These are phyloP conservation scores for Tetraodon nigroviridis DNA, from an alignment of 2,113 vertebrate genomes.

Conservation along the genomic window DNA sequence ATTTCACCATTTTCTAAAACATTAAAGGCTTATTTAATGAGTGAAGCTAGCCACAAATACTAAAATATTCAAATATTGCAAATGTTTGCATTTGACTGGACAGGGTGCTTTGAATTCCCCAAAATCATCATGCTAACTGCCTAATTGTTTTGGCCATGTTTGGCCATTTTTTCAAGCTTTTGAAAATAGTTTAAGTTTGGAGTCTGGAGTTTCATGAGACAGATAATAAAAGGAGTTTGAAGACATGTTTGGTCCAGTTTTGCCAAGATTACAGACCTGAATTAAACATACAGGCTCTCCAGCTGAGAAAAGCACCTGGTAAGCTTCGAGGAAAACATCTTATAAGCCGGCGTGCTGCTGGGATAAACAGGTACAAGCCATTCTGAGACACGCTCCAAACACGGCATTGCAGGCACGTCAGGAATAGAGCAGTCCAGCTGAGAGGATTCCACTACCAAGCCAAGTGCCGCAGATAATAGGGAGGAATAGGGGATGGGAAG, in stretches of 20 bases:
- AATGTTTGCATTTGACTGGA: no score
- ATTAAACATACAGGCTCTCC: slow-evolving; percentile 65
- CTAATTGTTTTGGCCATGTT: no score
- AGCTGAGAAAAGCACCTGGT: slow-evolving; percentile 67
- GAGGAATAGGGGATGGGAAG: not conserved
- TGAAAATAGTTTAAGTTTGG: slow-evolving; percentile 22
- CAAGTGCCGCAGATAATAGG: slow-evolving; percentile 51
- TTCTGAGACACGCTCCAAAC: slow-evolving; percentile 69
- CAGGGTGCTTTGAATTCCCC: no score
- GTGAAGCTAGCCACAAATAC: no score
- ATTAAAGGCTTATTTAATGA: no score
- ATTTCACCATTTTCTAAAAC: no score
- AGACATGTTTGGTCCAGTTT: slow-evolving; percentile 66
- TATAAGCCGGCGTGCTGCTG: slow-evolving; percentile 67
- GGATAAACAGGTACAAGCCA: slow-evolving; percentile 75
- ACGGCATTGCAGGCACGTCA: slow-evolving; percentile 58
- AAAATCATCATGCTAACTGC: no score
- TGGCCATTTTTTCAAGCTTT: no score
- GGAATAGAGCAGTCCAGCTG: slow-evolving; percentile 68
- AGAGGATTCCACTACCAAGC: slow-evolving; percentile 58
- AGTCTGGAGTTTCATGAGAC: slow-evolving; percentile 16
- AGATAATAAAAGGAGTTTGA: slow-evolving; percentile 28
- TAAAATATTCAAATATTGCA: no score
- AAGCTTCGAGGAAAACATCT: slow-evolving; percentile 72
- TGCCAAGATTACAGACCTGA: slow-evolving; percentile 63